These are phyloP conservation scores for Ophonus ardosiacus DNA, from an alignment of 2,888 invertebrate species.

Conservation along the genomic window DNA sequence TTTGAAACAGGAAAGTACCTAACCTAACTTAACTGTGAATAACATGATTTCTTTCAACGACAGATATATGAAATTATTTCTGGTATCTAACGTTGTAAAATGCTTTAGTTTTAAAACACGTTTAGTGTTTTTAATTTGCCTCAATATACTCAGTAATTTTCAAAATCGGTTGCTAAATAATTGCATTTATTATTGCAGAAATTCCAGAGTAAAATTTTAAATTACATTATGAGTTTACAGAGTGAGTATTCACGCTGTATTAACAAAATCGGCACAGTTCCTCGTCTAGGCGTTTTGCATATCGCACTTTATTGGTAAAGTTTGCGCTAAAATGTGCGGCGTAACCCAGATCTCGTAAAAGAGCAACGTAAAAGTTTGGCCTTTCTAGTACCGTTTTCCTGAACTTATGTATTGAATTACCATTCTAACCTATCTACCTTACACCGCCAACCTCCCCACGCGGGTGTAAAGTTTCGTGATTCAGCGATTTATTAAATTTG, in stretches of 20 bases:
- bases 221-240: background rate
- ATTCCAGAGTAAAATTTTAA: background rate
- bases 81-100: no score
- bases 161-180: background rate
- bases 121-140: background rate
- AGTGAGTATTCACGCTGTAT: conserved; percentile 37
- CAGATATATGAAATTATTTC: no score
- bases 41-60: no score
- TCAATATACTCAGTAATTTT: background rate
- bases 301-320: conserved; percentile 55
- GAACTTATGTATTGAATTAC: conserved; percentile 55
- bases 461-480: background rate
- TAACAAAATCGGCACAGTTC: conserved; percentile 21
- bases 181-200: background rate
- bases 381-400: conserved; percentile 38
- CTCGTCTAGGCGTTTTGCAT: conserved; percentile 27
- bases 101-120: background rate
- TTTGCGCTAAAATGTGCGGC: conserved; percentile 53
- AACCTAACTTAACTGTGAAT: no score
- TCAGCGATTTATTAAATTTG: background rate
- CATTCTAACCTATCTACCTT: conserved; percentile 16
- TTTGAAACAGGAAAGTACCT: no score
- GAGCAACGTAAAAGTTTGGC: conserved; percentile 53
- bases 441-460: background rate
- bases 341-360: conserved; percentile 54